Percentiles rank a stretch among this genome's conserved stretches.
phyloP scores from a whole-genome alignment of 1,140 invertebrate species.

The Hirudo medicinalis region DNA sequence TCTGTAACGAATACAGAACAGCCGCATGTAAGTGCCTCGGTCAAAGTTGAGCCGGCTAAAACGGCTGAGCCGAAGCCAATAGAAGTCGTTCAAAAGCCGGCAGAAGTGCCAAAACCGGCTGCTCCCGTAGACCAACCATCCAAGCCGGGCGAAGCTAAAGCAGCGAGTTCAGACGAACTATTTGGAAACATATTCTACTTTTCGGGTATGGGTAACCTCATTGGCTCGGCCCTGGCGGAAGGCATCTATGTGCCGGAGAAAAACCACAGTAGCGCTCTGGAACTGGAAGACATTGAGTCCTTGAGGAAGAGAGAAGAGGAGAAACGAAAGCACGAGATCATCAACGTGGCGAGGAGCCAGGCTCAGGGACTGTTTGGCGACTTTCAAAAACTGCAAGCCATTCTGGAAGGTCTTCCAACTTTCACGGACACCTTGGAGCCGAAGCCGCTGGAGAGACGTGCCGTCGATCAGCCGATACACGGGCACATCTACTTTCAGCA shows the following conservation, averaged over 20 bases:
- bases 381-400: constrained; percentile 19
- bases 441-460: constrained; percentile 9
- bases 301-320: background rate
- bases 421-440: constrained; percentile 14
- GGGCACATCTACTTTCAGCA: constrained; percentile 18
- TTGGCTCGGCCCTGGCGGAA: constrained; percentile 18
- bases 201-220: constrained; percentile 21
- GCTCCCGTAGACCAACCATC: background rate
- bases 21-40: too few species aligned
- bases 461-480: constrained; percentile 11
- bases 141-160: background rate
- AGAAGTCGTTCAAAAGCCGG: background rate
- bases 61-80: background rate
- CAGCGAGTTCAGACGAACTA: constrained; percentile 14
- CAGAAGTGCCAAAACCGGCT: constrained; percentile 3
- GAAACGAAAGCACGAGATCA: constrained; percentile 11
- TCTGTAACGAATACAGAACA: too few species aligned
- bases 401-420: constrained; percentile 18
- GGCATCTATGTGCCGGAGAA: constrained; percentile 22
- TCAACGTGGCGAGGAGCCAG: constrained; percentile 16
- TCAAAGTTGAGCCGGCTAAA: constrained; percentile 2
- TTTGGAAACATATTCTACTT: constrained; percentile 23
- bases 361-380: constrained; percentile 17
- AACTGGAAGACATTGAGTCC: constrained; percentile 11
- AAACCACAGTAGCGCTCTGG: constrained; percentile 8